Evolutionary conservation across 1,140 invertebrate genomes (phyloP).

Genomic region (Leptopilina clavipes): DNA sequence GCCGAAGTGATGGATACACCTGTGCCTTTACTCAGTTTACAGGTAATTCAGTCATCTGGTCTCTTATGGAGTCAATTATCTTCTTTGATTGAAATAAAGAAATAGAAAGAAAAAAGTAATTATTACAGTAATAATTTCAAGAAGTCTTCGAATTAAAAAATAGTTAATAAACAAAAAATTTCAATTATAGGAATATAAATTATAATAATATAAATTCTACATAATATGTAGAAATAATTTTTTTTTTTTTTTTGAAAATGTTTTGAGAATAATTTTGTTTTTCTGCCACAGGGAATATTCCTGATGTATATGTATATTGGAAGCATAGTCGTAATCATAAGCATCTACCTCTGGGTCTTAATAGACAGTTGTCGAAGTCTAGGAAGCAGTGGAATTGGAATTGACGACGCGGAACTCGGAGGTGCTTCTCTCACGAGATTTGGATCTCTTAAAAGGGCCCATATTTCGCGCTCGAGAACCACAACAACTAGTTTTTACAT

Average conservation of each 20-base stretch:
- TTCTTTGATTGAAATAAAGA: background rate
- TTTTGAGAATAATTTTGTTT: background rate
- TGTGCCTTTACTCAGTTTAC: slow-evolving; percentile 77
- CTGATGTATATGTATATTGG: slow-evolving; percentile 81
- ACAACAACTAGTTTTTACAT: slow-evolving; percentile 81
- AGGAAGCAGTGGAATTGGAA: slow-evolving; percentile 50
- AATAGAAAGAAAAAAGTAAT: background rate
- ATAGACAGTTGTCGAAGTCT: slow-evolving; percentile 76
- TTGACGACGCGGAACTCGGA: slow-evolving; percentile 72
- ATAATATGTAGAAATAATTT: background rate
- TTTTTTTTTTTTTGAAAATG: background rate
- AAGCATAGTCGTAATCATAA: slow-evolving; percentile 80
- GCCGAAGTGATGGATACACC: slow-evolving; percentile 79
- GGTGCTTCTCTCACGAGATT: slow-evolving; percentile 74
- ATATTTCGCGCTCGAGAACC: slow-evolving; percentile 75
- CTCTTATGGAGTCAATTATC: background rate
- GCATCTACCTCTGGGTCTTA: slow-evolving; percentile 80
- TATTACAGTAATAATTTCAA: background rate
- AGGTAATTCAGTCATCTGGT: slow-evolving; percentile 71
- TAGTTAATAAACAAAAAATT: too few species aligned
- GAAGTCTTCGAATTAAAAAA: background rate
- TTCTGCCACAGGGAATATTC: slow-evolving; percentile 76
- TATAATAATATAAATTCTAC: too few species aligned
- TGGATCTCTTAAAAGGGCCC: slow-evolving; percentile 77
- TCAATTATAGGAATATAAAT: too few species aligned